These are phyloP conservation scores for Yponomeuta cagnagella DNA, from an alignment of 2,888 invertebrate genomes.

Conservation along the genomic window DNA sequence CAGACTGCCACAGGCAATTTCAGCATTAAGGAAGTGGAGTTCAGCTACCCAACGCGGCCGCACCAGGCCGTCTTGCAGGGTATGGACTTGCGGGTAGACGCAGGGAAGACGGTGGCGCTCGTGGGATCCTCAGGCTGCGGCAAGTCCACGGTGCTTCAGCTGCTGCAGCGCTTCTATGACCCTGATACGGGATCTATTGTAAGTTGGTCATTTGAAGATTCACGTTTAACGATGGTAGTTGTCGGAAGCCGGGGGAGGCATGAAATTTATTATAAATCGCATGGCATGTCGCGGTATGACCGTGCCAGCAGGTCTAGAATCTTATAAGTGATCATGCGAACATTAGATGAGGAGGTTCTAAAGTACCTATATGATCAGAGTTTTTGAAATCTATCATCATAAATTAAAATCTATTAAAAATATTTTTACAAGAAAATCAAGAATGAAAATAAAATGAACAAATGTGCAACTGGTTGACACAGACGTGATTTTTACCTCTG, in stretches of 20 bases:
- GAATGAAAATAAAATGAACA: background rate
- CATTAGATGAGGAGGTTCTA: too few species aligned
- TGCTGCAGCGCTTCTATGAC: constrained; percentile 88
- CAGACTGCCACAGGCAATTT: constrained; percentile 80
- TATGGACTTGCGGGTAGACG: constrained; percentile 78
- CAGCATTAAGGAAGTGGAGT: constrained; percentile 80
- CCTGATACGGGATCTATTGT: constrained; percentile 77
- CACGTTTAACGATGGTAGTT: background rate
- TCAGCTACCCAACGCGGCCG: constrained; percentile 87
- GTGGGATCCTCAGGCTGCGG: constrained; percentile 87
- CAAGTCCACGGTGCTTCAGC: constrained; percentile 86
- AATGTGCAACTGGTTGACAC: too few species aligned
- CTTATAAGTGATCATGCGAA: too few species aligned
- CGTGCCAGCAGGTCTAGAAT: too few species aligned
- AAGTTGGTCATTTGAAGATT: constrained; percentile 77
- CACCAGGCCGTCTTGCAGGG: constrained; percentile 82
- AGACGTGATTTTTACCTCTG: too few species aligned
- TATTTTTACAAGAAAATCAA: too few species aligned
- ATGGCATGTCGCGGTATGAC: too few species aligned
- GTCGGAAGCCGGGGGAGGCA: too few species aligned
- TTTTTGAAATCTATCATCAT: too few species aligned
- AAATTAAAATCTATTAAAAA: too few species aligned
- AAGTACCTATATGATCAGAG: too few species aligned
- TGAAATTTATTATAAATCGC: too few species aligned
- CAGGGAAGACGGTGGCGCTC: constrained; percentile 84